Evolutionary conservation across 2,888 invertebrate species (phyloP), one percentile per base, ranked within the genome.

Genomic region (Ctenicera cuprea): DNA sequence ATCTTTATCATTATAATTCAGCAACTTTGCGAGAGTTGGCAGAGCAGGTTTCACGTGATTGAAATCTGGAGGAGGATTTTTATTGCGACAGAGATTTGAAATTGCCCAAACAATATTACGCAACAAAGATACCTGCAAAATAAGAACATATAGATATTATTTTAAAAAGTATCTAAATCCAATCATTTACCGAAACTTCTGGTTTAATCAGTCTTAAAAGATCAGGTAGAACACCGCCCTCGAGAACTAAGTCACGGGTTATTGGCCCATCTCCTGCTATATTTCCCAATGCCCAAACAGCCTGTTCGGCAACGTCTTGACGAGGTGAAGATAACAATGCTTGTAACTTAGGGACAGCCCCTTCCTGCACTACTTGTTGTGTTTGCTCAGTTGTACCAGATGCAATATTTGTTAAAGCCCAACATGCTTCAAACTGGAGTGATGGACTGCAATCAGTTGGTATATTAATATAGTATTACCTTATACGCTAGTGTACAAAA

Each of bases 251-350:
- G 87, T 99, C 98, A 54, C 99, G 89, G 0, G 95, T 90, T 12
- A 87, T 87, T 0, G 95, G 90, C 0, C 96, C 95, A 86, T 96
- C 96, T 38, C 98, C 98, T 8, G 98, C 97, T 81, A 99, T 97
- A 88, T 99, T 99, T 77, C 98, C 99, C 96, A 98, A 88, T 0
- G 98, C 98, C 99, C 99, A 98, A 0, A 97, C 95, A n/a, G 96
- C 94, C 86, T 98, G 97, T 83, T 98, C 97, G 0, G 95, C 94
- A 0, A 95, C 92, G 78, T 93, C 91, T 0, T 90, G 87, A 43
- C 91, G 89, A 0, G 90, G 87, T 0, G 95, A 94, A 7, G 89
- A 87, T 0, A 98, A 87, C 12, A 99, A 88, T 0, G 88, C 84
- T 20, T 97, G 91, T 64, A 99, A 91, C 73, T 93, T 92, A 0